These are phyloP conservation scores for Drosophila trapezifrons DNA, from an alignment of 1,140 invertebrate species.

Conservation along the genomic window DNA sequence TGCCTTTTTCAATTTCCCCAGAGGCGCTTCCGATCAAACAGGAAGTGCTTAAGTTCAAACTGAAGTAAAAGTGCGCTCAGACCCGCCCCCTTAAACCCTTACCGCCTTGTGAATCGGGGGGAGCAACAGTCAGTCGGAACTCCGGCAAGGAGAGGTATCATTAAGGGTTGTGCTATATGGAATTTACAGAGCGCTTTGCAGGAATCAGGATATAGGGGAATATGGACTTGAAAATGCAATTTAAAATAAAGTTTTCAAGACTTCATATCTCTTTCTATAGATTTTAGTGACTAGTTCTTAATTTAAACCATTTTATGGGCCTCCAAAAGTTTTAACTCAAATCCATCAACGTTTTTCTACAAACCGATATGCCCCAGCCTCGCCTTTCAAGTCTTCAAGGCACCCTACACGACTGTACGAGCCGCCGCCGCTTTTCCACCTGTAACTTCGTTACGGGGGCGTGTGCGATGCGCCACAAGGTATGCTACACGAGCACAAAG, in stretches of 20 bases:
- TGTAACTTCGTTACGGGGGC: conserved; percentile 74
- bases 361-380: neutral
- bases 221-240: neutral
- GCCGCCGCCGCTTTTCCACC: conserved; percentile 42
- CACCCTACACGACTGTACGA: conserved; percentile 9
- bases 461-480: conserved; percentile 50
- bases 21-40: conserved; percentile 82
- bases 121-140: conserved; percentile 36
- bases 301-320: no score
- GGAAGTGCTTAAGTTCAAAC: conserved; percentile 83
- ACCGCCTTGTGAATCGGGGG: conserved; percentile 33
- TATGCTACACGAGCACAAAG: conserved; percentile 69
- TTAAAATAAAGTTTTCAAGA: no score
- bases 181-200: neutral
- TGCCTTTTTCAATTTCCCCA: conserved; percentile 82
- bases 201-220: neutral
- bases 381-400: neutral
- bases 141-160: neutral
- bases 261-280: no score
- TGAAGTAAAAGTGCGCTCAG: conserved; percentile 65
- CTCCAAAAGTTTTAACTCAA: no score
- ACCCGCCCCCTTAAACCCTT: conserved; percentile 14
- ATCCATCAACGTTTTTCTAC: no score
- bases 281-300: no score
- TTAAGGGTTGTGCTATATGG: neutral